These are phyloP conservation scores for Tetramorium parvispinum DNA, from an alignment of 1,140 invertebrate genomes.

Conservation along the genomic window DNA sequence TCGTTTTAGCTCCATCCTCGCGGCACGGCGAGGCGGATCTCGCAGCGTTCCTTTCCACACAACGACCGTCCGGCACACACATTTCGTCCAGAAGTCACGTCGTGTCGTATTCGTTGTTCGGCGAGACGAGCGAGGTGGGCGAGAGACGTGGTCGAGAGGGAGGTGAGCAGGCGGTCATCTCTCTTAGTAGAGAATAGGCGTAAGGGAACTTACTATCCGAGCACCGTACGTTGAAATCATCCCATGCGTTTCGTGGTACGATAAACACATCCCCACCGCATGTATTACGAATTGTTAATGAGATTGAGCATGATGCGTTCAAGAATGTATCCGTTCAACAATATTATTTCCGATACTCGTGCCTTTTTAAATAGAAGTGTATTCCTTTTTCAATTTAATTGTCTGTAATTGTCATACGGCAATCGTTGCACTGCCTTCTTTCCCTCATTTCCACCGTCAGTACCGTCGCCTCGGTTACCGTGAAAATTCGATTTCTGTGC, in stretches of 20 bases:
- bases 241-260: background rate
- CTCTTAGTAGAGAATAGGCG: conserved; percentile 19
- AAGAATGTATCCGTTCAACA: background rate
- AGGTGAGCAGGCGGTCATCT: background rate
- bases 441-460: background rate
- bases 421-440: background rate
- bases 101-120: conserved; percentile 55
- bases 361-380: background rate
- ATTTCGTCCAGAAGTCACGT: conserved; percentile 61
- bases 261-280: background rate
- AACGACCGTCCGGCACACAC: conserved; percentile 45
- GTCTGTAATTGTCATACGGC: background rate
- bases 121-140: conserved; percentile 13
- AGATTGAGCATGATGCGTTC: background rate
- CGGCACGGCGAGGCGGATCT: conserved; percentile 50
- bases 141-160: too few relatives aligned
- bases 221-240: conserved; percentile 23
- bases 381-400: background rate
- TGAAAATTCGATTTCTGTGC: conserved; percentile 69
- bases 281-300: background rate
- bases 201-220: conserved; percentile 12
- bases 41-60: conserved; percentile 54
- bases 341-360: background rate
- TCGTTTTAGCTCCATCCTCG: conserved; percentile 61
- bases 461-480: conserved; percentile 18